Conservation (phyloP, 64 coral and sea anemone genomes). For the Actinia tenebrosa region DNA sequence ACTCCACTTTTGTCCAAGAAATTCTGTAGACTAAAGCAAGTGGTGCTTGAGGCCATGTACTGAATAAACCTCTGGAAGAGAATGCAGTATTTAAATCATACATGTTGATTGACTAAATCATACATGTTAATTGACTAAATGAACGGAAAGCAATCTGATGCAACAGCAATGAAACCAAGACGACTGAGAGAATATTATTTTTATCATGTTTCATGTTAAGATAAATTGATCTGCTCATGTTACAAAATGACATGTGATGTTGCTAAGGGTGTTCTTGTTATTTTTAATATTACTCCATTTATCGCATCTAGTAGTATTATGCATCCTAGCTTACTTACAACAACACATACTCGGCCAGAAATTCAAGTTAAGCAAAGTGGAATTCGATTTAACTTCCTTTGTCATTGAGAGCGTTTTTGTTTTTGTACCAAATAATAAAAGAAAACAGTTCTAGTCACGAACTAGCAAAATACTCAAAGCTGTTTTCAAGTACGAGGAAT, state of each 20-base stretch:
- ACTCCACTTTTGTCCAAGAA: constrained; percentile 76
- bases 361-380: not conserved
- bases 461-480: not conserved
- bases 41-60: constrained; percentile 73
- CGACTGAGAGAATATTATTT: no score
- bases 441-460: not conserved
- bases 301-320: not conserved
- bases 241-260: no score
- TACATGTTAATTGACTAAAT: not conserved
- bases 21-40: constrained; percentile 41
- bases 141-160: no score
- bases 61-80: constrained; percentile 54
- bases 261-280: not conserved
- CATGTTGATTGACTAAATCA: not conserved
- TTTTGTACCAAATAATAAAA: not conserved
- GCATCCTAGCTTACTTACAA: no score
- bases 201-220: no score
- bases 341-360: not conserved
- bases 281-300: not conserved
- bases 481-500: not conserved
- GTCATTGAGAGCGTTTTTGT: not conserved
- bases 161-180: no score
- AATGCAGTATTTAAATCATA: not conserved
- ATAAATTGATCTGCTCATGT: no score
- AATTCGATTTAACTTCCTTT: not conserved